phyloP scores from a whole-genome alignment of 2,113 vertebrate genomes.

The Baryphthengus martii region DNA sequence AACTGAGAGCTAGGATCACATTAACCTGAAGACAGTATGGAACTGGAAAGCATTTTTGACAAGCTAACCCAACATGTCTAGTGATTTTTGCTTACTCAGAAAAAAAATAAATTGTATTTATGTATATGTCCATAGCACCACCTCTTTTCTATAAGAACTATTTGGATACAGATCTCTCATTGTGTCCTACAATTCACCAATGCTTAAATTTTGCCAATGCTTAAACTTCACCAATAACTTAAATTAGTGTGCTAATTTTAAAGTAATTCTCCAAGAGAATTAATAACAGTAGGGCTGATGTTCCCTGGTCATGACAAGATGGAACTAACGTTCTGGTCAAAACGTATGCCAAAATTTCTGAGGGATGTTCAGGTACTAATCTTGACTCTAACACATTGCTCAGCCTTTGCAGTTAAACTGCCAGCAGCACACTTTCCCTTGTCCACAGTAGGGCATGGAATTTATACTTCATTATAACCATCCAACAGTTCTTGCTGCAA shows the following conservation, averaged over 20 bases:
- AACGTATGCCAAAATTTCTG: neutral
- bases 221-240: neutral
- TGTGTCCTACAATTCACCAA: neutral
- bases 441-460: too few species aligned
- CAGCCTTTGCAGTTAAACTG: neutral
- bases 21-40: neutral
- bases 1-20: neutral
- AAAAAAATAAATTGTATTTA: neutral
- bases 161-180: neutral
- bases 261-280: neutral
- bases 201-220: too few species aligned
- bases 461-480: neutral
- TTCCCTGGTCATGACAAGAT: neutral
- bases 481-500: neutral
- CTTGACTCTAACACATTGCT: neutral
- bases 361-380: neutral
- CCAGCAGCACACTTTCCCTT: neutral
- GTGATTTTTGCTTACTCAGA: neutral
- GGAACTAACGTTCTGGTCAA: neutral
- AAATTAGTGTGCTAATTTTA: neutral
- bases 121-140: neutral
- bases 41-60: neutral
- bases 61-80: neutral
- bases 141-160: rapidly evolving
- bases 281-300: neutral